Evolutionary conservation across 2,113 vertebrate genomes (phyloP), one percentile per base, ranked within the genome.

Genomic region (Elgaria multicarinata): DNA sequence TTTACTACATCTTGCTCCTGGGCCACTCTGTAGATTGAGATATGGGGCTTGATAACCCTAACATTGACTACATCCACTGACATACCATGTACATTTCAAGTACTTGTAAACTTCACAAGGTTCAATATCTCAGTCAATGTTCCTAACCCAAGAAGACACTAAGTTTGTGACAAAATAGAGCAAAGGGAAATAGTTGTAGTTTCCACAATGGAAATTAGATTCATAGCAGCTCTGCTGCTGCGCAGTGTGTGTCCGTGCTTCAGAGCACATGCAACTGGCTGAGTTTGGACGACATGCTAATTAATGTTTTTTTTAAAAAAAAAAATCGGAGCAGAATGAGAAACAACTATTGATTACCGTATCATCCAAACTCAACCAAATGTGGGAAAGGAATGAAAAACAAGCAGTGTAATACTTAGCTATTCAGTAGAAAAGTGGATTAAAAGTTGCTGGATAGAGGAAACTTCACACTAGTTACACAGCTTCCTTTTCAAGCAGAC

Each of bases 401-500:
- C n/a, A 20, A 46, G 62, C 13, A 50, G 44, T 9, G 46, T 5
- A 66, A 3, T 33, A 79, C 76, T 88, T 85, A 81, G 20, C 58
- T 89, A 93, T 81, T 24, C 2, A 85, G 26, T 0, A 0, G 39
- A 74, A 78, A 76, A 76, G 72, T 24, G 46, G 42, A 39, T 24
- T 42, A 89, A 83, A 92, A 94, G 79, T n/a, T 93, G 86, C 89
- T 94, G 87, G 86, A 86, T 90, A 88, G 91, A 94, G 90, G 92
- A 79, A 91, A 90, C 33, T 71, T 85, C 81, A 88, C 92, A 92
- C 92, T 74, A 90, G 92, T 89, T 81, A 90, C 77, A 92, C 83
- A 0, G 4, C 86, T 90, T 93, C 88, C 93, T 96, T 95, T 94
- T 93, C 62, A n/a, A n/a, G 26, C 55, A 77, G 58, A 16, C 55